Evolutionary conservation across 2,888 invertebrate species (phyloP).

Genomic region (Caenorhabditis panamensis): DNA sequence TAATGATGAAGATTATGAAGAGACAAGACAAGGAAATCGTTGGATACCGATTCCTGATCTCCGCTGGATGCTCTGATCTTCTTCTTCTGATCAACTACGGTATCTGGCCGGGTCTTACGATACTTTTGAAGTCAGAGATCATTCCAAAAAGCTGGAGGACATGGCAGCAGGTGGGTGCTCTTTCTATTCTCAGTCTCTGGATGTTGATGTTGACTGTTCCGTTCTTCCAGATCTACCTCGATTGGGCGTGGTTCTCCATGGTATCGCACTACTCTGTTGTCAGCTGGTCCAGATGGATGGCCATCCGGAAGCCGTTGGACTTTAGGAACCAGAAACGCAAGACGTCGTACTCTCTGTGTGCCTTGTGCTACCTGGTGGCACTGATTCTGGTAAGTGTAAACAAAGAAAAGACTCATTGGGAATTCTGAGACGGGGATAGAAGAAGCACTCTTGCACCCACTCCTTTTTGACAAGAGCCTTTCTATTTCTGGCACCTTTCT

Average conservation of each 20-base stretch:
- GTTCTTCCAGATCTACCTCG: conserved; percentile 73
- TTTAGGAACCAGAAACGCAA: conserved; percentile 72
- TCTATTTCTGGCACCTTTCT: conserved; percentile 26
- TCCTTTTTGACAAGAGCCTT: conserved; percentile 11
- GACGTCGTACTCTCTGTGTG: conserved; percentile 73
- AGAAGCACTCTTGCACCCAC: conserved; percentile 46
- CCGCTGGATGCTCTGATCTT: conserved; percentile 74
- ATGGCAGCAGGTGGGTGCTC: conserved; percentile 72
- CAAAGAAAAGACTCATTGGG: conserved; percentile 23
- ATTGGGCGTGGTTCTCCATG: conserved; percentile 80
- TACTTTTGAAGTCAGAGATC: conserved; percentile 76
- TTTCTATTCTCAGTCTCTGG: not conserved
- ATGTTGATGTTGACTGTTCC: not conserved
- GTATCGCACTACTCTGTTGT: conserved; percentile 78
- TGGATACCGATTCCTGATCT: conserved; percentile 79
- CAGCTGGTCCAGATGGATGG: conserved; percentile 78
- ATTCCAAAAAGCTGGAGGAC: conserved; percentile 69
- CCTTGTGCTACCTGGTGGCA: conserved; percentile 73
- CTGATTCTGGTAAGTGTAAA: conserved; percentile 73
- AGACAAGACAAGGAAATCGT: conserved; percentile 78
- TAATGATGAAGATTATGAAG: conserved; percentile 75
- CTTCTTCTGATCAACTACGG: conserved; percentile 77
- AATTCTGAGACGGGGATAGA: conserved; percentile 46
- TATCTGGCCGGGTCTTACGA: conserved; percentile 78
- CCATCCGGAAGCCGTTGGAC: conserved; percentile 71